Conservation (phyloP, 2,888 invertebrate genomes). For the Caenorhabditis sp. region DNA sequence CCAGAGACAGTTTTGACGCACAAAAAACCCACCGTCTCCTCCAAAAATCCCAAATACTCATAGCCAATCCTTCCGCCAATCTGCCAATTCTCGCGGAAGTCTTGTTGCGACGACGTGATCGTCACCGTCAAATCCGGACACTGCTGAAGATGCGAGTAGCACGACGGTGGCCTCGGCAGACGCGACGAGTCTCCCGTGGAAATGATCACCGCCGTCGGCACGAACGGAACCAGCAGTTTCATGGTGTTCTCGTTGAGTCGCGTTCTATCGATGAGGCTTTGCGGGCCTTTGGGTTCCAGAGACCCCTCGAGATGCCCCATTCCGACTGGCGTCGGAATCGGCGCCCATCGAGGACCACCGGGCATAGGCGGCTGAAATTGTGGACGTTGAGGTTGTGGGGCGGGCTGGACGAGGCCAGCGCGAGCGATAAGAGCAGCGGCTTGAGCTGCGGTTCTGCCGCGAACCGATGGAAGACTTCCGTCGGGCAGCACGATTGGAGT, state of each 20-base stretch:
- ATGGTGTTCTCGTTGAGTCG: background rate
- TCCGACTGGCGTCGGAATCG: too few species aligned
- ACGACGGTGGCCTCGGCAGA: background rate
- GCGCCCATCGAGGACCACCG: too few species aligned
- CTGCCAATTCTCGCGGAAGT: constrained; percentile 55
- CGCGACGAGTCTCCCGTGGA: constrained; percentile 4
- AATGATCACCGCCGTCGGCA: background rate
- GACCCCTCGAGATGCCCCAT: too few species aligned
- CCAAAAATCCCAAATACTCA: constrained; percentile 12
- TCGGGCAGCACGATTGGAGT: too few species aligned
- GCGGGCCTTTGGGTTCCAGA: background rate
- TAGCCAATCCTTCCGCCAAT: constrained; percentile 43
- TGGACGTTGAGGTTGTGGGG: too few species aligned
- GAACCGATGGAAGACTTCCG: too few species aligned
- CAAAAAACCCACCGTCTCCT: constrained; percentile 16
- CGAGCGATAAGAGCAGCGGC: too few species aligned
- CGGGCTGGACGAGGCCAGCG: too few species aligned
- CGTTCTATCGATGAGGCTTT: background rate
- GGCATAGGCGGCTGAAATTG: too few species aligned
- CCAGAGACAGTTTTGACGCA: too few species aligned
- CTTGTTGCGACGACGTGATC: constrained; percentile 23
- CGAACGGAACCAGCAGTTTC: background rate
- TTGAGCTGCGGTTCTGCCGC: too few species aligned
- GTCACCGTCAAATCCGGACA: constrained; percentile 9
- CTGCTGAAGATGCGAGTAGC: background rate